Base-by-base conservation (phyloP, 2,888 invertebrate species). In the Andrena minutula region DNA sequence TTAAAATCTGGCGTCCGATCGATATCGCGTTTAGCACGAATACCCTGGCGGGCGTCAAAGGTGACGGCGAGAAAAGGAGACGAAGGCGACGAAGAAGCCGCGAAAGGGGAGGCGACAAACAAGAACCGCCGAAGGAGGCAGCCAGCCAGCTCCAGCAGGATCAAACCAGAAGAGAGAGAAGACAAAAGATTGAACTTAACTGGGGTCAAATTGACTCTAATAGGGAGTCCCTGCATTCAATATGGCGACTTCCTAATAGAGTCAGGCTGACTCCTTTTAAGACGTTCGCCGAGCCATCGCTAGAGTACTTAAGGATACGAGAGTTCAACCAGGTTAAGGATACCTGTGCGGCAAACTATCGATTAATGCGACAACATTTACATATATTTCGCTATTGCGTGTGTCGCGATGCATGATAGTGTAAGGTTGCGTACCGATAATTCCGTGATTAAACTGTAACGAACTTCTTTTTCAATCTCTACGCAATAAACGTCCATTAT, bases 151-250 rank as follows among this genome's bases (percentile, higher is more conserved):
- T 20, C n/a, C 30, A 12, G 6, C 28, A 49, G 47, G 30, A 26
- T 23, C 6, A 56, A 28, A 63, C 63, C 58, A 71, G 66, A 56
- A 58, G 69, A 61, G 8, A 70, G 60, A 64, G 89, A 92, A 92
- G 91, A 91, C 83, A 91, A 92, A 92, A 93, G 93, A 93, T 89
- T 91, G 90, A 92, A 94, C 96, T 97, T 96, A 96, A 95, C 96
- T 95, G 97, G 97, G 97, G 97, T 98, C 96, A 98, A 98, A 98
- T 98, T 98, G 98, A 98, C 98, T 98, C 98, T 98, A 98, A 98
- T 98, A 98, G 98, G 98, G 98, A 98, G 98, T 98, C 98, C 97
- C 97, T 97, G 96, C 96, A 94, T 95, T 95, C 95, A 94, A 94
- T 94, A 95, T 95, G 96, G 97, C 96, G 98, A 97, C 98, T 98